Conservation (phyloP, 2,888 invertebrate genomes). For the Thalpophila matura region DNA sequence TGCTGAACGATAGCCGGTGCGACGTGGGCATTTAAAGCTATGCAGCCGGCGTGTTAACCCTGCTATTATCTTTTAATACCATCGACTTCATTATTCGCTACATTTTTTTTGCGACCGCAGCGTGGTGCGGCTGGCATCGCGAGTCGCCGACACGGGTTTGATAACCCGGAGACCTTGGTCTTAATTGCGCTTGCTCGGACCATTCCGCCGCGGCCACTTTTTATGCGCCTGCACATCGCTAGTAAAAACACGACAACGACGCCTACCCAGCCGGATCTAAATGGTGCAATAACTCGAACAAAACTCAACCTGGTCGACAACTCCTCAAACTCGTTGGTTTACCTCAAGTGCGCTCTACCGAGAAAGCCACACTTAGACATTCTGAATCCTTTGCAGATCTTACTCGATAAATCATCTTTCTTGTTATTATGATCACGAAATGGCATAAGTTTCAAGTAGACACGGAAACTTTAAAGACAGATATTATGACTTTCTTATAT, state of each 20-base stretch:
- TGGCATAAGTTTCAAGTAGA: constrained; percentile 58
- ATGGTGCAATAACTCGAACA: constrained; percentile 78
- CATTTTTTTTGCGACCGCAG: constrained; percentile 86
- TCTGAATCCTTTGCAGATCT: constrained; percentile 78
- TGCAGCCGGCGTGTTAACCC: constrained; percentile 83
- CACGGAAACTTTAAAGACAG: constrained; percentile 8
- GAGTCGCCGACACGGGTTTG: constrained; percentile 88
- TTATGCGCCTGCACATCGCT: constrained; percentile 90
- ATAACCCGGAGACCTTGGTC: constrained; percentile 91
- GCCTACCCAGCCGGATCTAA: constrained; percentile 81
- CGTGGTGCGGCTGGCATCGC: constrained; percentile 84
- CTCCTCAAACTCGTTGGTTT: constrained; percentile 77
- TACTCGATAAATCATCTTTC: constrained; percentile 75
- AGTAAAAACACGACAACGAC: constrained; percentile 86
- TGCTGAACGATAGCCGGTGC: constrained; percentile 67
- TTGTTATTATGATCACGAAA: constrained; percentile 69
- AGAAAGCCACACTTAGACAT: constrained; percentile 79
- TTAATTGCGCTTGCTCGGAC: constrained; percentile 90
- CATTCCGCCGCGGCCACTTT: constrained; percentile 89
- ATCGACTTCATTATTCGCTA: constrained; percentile 88
- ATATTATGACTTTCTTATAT: constrained; percentile 6
- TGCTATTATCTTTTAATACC: constrained; percentile 89
- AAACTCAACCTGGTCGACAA: constrained; percentile 74
- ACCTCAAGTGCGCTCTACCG: constrained; percentile 81
- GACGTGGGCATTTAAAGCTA: constrained; percentile 75